Conservation (phyloP, 2,888 invertebrate genomes). For the Drosophila stalkeri region DNA sequence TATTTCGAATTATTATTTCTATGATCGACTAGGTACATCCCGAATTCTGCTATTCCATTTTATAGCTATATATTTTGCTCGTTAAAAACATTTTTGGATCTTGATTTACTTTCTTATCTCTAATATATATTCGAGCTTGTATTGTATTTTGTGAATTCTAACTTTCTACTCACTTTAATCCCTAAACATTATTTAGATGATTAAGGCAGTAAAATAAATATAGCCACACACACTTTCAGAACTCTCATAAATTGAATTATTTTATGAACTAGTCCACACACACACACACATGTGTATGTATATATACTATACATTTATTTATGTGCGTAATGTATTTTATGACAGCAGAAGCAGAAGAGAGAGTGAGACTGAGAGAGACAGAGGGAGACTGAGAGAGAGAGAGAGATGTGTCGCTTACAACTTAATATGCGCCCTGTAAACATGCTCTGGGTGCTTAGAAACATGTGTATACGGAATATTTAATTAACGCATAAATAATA, state of each 20-base stretch:
- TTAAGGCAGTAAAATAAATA: conserved; percentile 21
- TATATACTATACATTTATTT: background rate
- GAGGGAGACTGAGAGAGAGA: background rate
- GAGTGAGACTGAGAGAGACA: too few species aligned
- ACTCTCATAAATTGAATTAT: conserved; percentile 44
- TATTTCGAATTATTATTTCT: too few species aligned
- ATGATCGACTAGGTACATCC: too few species aligned
- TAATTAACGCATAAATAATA: conserved; percentile 72
- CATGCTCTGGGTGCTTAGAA: conserved; percentile 53
- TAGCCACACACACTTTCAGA: background rate
- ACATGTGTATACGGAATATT: conserved; percentile 66
- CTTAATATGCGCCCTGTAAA: conserved; percentile 40
- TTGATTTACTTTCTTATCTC: too few species aligned
- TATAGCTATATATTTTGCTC: background rate
- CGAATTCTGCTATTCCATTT: background rate
- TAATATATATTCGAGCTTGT: background rate
- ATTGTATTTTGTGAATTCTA: background rate
- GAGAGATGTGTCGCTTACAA: conserved; percentile 25
- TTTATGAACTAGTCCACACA: conserved; percentile 37
- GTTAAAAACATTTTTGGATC: too few species aligned
- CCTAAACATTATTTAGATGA: conserved; percentile 4
- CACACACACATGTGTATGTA: background rate
- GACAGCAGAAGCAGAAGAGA: background rate
- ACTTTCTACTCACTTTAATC: background rate
- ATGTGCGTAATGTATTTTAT: conserved; percentile 35